Evolutionary conservation across 92 coral and sea anemone genomes (phyloP).

Genomic region (Siderastrea siderea): DNA sequence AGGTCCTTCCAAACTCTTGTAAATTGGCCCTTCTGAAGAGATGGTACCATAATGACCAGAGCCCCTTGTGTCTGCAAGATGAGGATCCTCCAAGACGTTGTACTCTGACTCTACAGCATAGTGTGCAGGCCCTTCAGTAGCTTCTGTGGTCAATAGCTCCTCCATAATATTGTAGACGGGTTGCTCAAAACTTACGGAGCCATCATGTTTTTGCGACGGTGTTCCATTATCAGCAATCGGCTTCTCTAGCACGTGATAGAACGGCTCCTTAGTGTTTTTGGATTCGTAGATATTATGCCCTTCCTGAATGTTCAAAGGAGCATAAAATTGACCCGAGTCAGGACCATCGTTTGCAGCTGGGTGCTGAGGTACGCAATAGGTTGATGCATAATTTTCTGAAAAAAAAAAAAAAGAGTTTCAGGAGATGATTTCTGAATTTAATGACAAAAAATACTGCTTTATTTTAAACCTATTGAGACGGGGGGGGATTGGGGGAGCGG

Average conservation of each 20-base stretch:
- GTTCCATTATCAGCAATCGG: background rate
- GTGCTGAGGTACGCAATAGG: too few relatives aligned
- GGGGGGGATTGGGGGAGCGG: too few relatives aligned
- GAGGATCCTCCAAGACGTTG: background rate
- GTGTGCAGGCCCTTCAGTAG: background rate
- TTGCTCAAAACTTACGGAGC: background rate
- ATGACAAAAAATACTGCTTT: too few relatives aligned
- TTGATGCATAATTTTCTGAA: background rate
- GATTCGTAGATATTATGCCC: background rate
- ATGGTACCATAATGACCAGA: background rate
- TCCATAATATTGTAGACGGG: background rate
- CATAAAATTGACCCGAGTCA: background rate
- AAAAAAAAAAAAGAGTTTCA: background rate
- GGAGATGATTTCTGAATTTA: too few relatives aligned
- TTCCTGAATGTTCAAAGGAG: background rate
- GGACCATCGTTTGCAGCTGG: too few relatives aligned
- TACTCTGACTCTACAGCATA: background rate
- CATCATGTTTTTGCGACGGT: background rate
- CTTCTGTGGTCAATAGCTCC: background rate
- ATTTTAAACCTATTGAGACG: background rate
- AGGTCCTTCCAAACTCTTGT: too few relatives aligned
- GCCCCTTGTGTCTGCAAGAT: background rate
- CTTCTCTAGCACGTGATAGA: too few relatives aligned
- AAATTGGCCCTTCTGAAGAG: too few relatives aligned
- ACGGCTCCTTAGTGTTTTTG: background rate